Base-by-base conservation (phyloP, 2,797 vertebrate genomes). In the Schizothorax lantsangensis region DNA sequence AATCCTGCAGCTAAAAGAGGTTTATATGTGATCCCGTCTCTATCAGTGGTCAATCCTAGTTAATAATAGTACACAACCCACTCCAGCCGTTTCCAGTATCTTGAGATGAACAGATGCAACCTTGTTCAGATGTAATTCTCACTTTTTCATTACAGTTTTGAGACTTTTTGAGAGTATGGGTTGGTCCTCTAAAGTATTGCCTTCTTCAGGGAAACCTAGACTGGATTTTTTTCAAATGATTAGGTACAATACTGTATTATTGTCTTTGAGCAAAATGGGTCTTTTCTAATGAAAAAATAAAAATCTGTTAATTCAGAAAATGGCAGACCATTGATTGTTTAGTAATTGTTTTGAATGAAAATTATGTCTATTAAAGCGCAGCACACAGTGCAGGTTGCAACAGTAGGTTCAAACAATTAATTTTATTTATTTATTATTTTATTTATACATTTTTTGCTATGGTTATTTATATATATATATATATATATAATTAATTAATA, bases 11-110 rank as follows among this genome's bases (percentile, higher is more conserved):
- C 36, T 11, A 21, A 62, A 68, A 47, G 40, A 12, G 30, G 81
- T 7, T 30, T 26, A 36, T 47, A 73, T 64, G 36, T 73, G 47
- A 64, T 64, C 77, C 38, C 9, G 69, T 5, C 43, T 64, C 30
- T 84, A 54, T 80, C 86, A 54, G 68, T 57, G 75, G n/a, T 36
- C 75, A 74, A 33, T 49, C 26, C 23, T n/a, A 30, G 33, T 23
- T 52, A 57, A 84, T 84, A 87, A 87, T 33, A 40, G 47, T 43
- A 43, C 5, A 71, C 49, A 40, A 30, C 54, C 43, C 26, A 33
- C 36, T 83, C 40, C 15, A 23, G 74, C 64, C 38, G 62, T 79
- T 79, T 79, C 33, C 64, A 83, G 78, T 87, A 83, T 83, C 73
- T 49, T 62, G 33, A 49, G 72, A 57, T 0, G 5, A 23, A 62